A percentile compares a stretch with the other conserved stretches of the same genome.
phyloP scores from a whole-genome alignment of 2,797 vertebrate species.

The Podarcis lilfordi region DNA sequence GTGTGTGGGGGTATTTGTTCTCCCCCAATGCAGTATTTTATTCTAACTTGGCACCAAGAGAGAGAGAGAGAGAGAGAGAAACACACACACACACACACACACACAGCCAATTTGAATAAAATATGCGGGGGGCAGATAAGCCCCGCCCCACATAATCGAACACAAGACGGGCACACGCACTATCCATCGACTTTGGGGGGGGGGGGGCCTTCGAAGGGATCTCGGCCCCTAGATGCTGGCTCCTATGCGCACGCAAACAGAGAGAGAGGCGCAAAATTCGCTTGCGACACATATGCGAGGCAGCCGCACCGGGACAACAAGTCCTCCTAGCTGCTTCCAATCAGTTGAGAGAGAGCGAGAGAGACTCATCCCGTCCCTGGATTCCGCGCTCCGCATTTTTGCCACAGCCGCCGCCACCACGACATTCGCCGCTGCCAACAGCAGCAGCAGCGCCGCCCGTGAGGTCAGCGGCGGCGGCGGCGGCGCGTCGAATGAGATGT shows the following conservation, averaged over 20 bases:
- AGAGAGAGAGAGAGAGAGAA: no score
- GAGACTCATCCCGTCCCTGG: background rate
- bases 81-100: background rate
- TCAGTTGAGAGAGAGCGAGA: background rate
- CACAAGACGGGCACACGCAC: no score
- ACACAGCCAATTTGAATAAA: no score
- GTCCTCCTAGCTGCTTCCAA: background rate
- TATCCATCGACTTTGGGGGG: background rate
- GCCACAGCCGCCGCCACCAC: background rate
- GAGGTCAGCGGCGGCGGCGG: slow-evolving; percentile 71
- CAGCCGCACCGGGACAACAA: background rate
- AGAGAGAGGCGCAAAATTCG: background rate
- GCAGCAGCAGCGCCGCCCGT: slow-evolving; percentile 44
- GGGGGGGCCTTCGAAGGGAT: no score
- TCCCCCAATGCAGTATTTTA: no score
- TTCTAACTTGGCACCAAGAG: background rate
- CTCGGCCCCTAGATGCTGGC: no score
- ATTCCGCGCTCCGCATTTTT: slow-evolving; percentile 57
- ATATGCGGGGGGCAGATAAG: no score
- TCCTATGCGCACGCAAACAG: background rate
- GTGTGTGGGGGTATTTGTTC: no score
- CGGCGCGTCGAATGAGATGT: slow-evolving; percentile 56
- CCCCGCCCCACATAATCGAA: no score
- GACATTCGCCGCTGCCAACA: slow-evolving; percentile 7
- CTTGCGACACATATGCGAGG: background rate